phyloP scores from a whole-genome alignment of 1,140 invertebrate genomes.

The Colletes latitarsis region DNA sequence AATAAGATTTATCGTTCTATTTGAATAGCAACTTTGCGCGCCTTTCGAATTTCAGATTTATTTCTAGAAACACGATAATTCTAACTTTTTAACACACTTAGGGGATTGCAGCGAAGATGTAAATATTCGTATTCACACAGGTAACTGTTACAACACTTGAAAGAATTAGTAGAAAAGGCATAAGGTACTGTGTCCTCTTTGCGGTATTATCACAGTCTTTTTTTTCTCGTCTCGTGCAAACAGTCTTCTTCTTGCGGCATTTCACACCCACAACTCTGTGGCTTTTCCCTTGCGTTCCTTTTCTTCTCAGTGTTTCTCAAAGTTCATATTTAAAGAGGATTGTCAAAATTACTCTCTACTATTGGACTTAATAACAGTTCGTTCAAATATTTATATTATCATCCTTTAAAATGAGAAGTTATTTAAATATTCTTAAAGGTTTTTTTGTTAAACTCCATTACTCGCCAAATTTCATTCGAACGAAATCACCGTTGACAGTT shows the following conservation, averaged over 20 bases:
- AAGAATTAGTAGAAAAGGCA: constrained; percentile 12
- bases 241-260: constrained; percentile 12
- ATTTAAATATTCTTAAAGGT: too few relatives aligned
- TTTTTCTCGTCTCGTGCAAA: constrained; percentile 32
- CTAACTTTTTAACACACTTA: too few relatives aligned
- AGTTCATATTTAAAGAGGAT: neutral
- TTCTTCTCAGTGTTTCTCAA: neutral
- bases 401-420: neutral
- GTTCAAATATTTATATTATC: neutral
- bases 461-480: constrained; percentile 4
- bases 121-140: neutral
- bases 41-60: too few relatives aligned
- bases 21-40: too few relatives aligned
- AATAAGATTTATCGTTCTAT: too few relatives aligned
- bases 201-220: neutral
- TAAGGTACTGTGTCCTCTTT: neutral
- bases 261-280: constrained; percentile 25
- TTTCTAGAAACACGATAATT: too few relatives aligned
- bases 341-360: neutral
- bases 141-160: neutral
- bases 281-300: constrained; percentile 36
- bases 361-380: constrained; percentile 4
- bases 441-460: neutral
- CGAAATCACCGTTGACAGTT: too few relatives aligned
- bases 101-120: neutral